These are phyloP conservation scores for Micromys minutus DNA, from an alignment of 2,113 vertebrate species.

Conservation along the genomic window DNA sequence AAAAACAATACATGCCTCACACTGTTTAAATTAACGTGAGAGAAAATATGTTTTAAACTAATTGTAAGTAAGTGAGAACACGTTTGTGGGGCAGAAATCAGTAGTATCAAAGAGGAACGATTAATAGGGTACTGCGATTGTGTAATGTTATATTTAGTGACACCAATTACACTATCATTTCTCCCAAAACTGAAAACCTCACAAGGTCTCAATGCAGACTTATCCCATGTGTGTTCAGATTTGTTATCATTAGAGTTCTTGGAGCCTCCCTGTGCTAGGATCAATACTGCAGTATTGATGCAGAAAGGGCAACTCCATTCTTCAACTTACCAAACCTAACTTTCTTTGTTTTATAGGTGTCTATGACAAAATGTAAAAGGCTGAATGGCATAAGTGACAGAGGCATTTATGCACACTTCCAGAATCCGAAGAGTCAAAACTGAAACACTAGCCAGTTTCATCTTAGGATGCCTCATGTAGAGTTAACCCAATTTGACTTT, in stretches of 20 bases:
- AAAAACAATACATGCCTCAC: not conserved
- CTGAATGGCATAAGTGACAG: not conserved
- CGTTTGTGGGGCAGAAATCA: not conserved
- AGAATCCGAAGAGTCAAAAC: not conserved
- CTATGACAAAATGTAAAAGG: not conserved
- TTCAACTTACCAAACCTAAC: not conserved
- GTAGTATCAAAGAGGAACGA: not conserved
- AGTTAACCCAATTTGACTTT: not conserved
- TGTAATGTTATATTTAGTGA: not conserved
- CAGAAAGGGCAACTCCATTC: not conserved
- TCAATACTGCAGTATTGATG: not conserved
- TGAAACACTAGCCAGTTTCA: not conserved
- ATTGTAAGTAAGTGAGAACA: not conserved
- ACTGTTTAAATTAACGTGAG: not conserved
- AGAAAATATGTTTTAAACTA: not conserved
- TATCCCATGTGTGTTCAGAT: not conserved
- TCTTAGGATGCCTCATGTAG: not conserved
- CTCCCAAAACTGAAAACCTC: not conserved
- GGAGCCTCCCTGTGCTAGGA: accelerated
- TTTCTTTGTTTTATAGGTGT: not conserved
- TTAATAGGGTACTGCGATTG: not conserved
- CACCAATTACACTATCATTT: not conserved
- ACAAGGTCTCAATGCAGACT: not conserved
- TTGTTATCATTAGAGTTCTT: not conserved
- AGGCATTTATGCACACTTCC: not conserved